These are phyloP conservation scores for Sphaerodactylus townsendi DNA, from an alignment of 2,113 vertebrate genomes.

Conservation along the genomic window DNA sequence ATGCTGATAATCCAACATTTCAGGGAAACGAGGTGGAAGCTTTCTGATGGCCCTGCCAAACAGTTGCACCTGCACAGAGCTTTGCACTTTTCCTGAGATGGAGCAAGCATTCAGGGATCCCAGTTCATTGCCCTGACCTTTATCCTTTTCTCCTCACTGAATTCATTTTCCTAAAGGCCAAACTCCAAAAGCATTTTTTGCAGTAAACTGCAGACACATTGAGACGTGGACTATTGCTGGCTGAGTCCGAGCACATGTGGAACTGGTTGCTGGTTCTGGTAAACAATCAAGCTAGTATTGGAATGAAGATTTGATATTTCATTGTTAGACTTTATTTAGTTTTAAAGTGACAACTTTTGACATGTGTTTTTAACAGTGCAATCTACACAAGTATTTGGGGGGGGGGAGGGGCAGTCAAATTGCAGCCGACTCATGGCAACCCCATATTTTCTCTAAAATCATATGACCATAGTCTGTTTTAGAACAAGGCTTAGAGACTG, in stretches of 20 bases:
- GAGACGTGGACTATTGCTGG: too few species aligned
- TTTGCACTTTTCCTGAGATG: neutral
- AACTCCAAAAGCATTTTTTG: neutral
- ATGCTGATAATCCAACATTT: slow-evolving; percentile 8
- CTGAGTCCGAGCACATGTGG: neutral
- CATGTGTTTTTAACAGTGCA: too few species aligned
- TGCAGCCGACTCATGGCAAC: neutral
- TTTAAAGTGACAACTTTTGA: neutral
- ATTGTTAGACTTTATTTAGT: neutral
- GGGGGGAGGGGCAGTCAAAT: too few species aligned
- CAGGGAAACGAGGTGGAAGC: neutral
- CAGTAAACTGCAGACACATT: neutral
- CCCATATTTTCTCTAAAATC: too few species aligned
- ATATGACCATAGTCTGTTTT: too few species aligned
- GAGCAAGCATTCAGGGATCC: neutral
- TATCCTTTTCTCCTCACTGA: neutral
- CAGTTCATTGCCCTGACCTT: neutral
- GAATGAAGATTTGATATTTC: neutral
- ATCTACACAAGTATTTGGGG: too few species aligned
- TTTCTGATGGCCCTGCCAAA: neutral
- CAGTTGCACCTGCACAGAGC: neutral
- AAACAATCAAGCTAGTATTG: neutral
- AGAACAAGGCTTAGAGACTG: too few species aligned
- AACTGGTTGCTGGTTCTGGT: neutral
- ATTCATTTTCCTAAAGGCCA: neutral